phyloP scores from a whole-genome alignment of 2,888 invertebrate species.

The Xiphydria camelus region DNA sequence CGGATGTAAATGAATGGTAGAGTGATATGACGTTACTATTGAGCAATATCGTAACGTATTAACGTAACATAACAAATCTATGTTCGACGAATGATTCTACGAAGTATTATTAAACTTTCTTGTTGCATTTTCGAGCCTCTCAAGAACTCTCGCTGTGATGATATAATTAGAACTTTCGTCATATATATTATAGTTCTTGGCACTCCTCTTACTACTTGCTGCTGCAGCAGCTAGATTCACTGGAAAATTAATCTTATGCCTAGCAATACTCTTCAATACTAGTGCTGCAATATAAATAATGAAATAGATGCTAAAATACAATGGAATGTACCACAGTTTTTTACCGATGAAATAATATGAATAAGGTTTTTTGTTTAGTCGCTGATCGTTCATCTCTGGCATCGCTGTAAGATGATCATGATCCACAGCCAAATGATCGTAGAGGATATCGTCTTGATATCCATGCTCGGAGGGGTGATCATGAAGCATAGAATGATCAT shows the following conservation, averaged over 20 bases:
- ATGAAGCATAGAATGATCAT: conserved; percentile 50
- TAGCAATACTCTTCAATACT: conserved; percentile 71
- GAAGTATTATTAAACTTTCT: conserved; percentile 9
- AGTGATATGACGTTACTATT: too few species aligned
- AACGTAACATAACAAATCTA: too few species aligned
- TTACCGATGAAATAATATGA: conserved; percentile 77
- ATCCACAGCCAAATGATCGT: conserved; percentile 56
- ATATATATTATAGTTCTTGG: conserved; percentile 17
- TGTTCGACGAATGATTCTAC: too few species aligned
- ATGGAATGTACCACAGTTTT: conserved; percentile 74
- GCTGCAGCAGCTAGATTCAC: conserved; percentile 40
- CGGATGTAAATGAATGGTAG: too few species aligned
- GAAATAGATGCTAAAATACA: conserved; percentile 73
- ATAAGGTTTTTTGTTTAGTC: conserved; percentile 59
- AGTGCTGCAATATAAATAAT: conserved; percentile 71
- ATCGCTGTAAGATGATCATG: conserved; percentile 52
- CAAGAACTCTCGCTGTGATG: conserved; percentile 31
- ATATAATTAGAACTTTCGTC: too few species aligned
- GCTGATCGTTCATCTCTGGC: conserved; percentile 51
- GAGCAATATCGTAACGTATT: too few species aligned
- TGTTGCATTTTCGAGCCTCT: conserved; percentile 27
- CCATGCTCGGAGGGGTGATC: conserved; percentile 60
- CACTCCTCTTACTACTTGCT: conserved; percentile 21
- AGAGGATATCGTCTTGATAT: conserved; percentile 40
- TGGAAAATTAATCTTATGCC: conserved; percentile 68